A percentile compares a stretch with the other conserved stretches of the same genome.
Evolutionary conservation across 64 coral and sea anemone species (phyloP).

Genomic region (Stylophora pistillata): DNA sequence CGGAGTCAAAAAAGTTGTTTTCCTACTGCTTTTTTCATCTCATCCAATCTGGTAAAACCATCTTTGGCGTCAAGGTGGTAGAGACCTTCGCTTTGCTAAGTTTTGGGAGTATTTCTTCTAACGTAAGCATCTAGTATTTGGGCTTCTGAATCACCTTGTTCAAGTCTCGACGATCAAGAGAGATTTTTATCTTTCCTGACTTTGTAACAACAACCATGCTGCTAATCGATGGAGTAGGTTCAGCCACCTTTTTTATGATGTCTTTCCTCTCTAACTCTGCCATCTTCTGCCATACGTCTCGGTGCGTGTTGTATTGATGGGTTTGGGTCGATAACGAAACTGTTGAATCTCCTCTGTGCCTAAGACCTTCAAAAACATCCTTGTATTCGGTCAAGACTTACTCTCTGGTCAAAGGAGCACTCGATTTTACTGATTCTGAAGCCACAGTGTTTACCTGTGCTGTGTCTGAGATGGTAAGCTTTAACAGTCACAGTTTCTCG

Average conservation of each 20-base stretch:
- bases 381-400: conserved; percentile 28
- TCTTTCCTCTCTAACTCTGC: not conserved
- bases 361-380: conserved; percentile 52
- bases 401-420: conserved; percentile 15
- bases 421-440: not conserved
- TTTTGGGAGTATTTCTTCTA: conserved; percentile 43
- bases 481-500: conserved; percentile 26
- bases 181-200: conserved; percentile 59
- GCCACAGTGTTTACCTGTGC: not conserved
- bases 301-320: conserved; percentile 11
- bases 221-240: conserved; percentile 26
- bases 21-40: conserved; percentile 46
- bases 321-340: conserved; percentile 7
- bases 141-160: conserved; percentile 42
- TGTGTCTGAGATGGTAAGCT: not conserved
- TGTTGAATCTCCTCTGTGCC: conserved; percentile 53
- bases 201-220: conserved; percentile 51
- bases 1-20: conserved; percentile 42
- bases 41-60: conserved; percentile 47
- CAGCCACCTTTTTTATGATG: not conserved
- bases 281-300: conserved; percentile 6
- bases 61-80: conserved; percentile 58
- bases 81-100: conserved; percentile 56
- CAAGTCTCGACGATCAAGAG: conserved; percentile 43
- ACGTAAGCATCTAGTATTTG: conserved; percentile 50